These are phyloP conservation scores for Addax nasomaculatus DNA, from an alignment of 2,113 vertebrate genomes.

Conservation along the genomic window DNA sequence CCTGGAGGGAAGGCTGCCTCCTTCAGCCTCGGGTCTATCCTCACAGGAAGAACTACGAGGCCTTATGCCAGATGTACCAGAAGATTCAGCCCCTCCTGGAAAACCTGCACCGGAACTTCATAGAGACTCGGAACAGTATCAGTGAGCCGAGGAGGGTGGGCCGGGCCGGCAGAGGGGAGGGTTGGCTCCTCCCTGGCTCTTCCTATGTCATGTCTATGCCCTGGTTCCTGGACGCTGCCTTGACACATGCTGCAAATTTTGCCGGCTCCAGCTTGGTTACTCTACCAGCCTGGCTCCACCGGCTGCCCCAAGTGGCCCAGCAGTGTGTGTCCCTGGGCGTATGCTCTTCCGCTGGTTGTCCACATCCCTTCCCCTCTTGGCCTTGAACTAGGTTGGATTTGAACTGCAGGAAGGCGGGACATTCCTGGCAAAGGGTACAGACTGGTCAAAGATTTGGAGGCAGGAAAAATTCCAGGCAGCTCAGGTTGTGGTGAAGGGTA, in stretches of 20 bases:
- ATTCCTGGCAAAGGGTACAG: not conserved
- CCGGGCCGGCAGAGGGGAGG: too few relatives aligned
- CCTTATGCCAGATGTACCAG: constrained; percentile 49
- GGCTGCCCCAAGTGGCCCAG: too few relatives aligned
- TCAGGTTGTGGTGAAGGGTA: too few relatives aligned
- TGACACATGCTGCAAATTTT: not conserved
- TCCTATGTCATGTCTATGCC: not conserved
- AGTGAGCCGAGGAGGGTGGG: not conserved
- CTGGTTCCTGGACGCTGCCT: not conserved
- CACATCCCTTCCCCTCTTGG: not conserved
- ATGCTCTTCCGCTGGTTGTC: accelerated
- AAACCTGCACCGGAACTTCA: constrained; percentile 56
- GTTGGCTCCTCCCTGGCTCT: too few relatives aligned
- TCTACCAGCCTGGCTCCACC: not conserved
- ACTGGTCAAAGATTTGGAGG: not conserved
- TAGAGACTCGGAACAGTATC: constrained; percentile 17
- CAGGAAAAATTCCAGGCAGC: not conserved
- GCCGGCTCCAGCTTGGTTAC: not conserved
- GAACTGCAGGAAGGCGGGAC: not conserved
- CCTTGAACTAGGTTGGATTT: not conserved
- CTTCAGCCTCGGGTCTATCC: not conserved
- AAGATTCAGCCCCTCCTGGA: constrained; percentile 63
- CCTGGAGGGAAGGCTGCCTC: not conserved
- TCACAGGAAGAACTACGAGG: constrained; percentile 60
- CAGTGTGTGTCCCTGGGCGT: not conserved